phyloP scores from a whole-genome alignment of 1,140 invertebrate genomes.

The Arion vulgaris region DNA sequence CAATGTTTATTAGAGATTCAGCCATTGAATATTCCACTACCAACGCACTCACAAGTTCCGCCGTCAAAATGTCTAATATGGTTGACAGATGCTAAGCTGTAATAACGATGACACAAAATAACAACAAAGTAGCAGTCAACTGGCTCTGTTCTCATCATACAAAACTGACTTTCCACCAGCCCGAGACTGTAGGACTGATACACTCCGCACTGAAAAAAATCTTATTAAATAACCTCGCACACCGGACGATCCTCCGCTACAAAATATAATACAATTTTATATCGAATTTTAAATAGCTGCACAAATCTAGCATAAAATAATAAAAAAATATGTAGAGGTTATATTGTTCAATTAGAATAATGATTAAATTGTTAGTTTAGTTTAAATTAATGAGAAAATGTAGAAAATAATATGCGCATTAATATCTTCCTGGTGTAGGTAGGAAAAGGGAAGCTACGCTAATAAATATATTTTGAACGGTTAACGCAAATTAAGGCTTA shows the following conservation, averaged over 20 bases:
- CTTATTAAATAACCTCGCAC: constrained; percentile 5
- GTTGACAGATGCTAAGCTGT: constrained; percentile 15
- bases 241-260: background rate
- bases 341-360: too few relatives aligned
- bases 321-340: too few relatives aligned
- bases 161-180: background rate
- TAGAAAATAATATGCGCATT: too few relatives aligned
- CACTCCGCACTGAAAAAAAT: background rate
- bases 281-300: too few relatives aligned
- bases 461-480: too few relatives aligned
- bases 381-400: too few relatives aligned
- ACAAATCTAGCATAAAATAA: too few relatives aligned
- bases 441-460: too few relatives aligned
- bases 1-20: constrained; percentile 9
- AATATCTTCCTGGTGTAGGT: too few relatives aligned
- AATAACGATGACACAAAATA: constrained; percentile 30
- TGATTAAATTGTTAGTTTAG: too few relatives aligned
- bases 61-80: constrained; percentile 38
- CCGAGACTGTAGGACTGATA: constrained; percentile 40
- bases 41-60: constrained; percentile 27
- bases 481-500: too few relatives aligned
- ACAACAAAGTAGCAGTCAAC: constrained; percentile 35
- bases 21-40: constrained; percentile 42
- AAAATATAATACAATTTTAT: background rate
- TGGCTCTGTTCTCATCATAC: constrained; percentile 38